Conservation (phyloP, 2,888 invertebrate species). For the Ophion ellenae region DNA sequence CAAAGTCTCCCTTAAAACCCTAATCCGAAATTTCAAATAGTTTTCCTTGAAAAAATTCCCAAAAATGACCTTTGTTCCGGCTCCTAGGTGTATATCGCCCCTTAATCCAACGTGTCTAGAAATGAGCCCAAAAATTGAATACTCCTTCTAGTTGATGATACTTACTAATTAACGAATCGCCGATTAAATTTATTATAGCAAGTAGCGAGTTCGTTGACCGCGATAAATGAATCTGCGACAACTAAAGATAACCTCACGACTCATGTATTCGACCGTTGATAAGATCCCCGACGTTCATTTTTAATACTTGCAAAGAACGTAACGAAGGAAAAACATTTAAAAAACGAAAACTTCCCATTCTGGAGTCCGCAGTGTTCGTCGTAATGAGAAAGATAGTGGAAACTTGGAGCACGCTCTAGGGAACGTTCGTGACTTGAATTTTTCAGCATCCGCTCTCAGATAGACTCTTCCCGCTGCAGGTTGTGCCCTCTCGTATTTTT, state of each 20-base stretch:
- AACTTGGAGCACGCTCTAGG: conserved; percentile 57
- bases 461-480: conserved; percentile 45
- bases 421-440: conserved; percentile 69
- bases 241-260: too few species aligned
- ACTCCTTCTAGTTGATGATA: too few species aligned
- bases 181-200: not conserved
- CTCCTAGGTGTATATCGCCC: too few species aligned
- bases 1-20: too few species aligned
- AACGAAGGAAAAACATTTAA: not conserved
- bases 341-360: conserved; percentile 5
- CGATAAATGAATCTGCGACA: not conserved
- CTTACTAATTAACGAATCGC: too few species aligned
- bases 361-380: conserved; percentile 31
- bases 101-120: too few species aligned
- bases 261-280: not conserved
- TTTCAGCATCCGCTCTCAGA: conserved; percentile 48
- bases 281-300: not conserved
- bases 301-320: not conserved
- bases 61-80: too few species aligned
- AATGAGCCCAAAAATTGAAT: too few species aligned
- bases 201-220: not conserved
- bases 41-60: too few species aligned
- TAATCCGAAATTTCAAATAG: too few species aligned
- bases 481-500: conserved; percentile 17
- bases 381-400: conserved; percentile 57